Conservation (phyloP, 2,797 vertebrate genomes). For the Hemitrygon akajei region DNA sequence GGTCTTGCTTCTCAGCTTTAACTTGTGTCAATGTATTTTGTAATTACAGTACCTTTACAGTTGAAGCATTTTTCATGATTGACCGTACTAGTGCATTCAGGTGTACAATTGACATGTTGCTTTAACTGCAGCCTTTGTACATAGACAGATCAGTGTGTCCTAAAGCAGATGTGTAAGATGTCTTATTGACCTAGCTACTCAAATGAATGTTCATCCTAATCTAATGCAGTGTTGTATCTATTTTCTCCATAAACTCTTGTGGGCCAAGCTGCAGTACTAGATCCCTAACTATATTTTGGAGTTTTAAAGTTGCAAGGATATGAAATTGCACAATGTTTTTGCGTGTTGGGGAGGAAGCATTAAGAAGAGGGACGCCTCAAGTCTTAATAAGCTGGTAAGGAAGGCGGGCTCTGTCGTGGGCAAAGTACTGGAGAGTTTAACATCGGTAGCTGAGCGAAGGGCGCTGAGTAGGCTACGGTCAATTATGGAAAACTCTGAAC, state of each 20-base stretch:
- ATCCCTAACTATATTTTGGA: neutral
- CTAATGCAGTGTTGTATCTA: neutral
- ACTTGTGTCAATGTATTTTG: neutral
- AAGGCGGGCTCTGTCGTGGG: too few relatives aligned
- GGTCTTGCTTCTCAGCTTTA: too few relatives aligned
- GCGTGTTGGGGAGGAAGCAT: too few relatives aligned
- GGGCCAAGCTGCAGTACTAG: neutral
- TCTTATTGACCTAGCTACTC: neutral
- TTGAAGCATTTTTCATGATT: neutral
- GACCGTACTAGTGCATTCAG: neutral
- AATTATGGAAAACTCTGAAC: too few relatives aligned
- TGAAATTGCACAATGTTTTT: neutral
- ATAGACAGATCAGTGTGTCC: neutral
- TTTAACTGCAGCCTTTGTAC: slow-evolving; percentile 12
- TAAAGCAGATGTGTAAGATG: neutral
- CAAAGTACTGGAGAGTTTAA: too few relatives aligned
- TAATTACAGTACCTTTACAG: neutral
- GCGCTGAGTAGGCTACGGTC: too few relatives aligned
- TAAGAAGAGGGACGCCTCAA: too few relatives aligned
- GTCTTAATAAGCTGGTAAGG: too few relatives aligned
- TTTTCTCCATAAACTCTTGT: neutral
- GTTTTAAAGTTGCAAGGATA: neutral
- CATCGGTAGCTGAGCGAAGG: too few relatives aligned
- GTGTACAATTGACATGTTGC: neutral
- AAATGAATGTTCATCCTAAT: slow-evolving; percentile 16